A percentile compares a stretch with the other conserved stretches of the same genome.
phyloP scores from a whole-genome alignment of 2,888 invertebrate genomes.

The Cremastobaeus sp. region DNA sequence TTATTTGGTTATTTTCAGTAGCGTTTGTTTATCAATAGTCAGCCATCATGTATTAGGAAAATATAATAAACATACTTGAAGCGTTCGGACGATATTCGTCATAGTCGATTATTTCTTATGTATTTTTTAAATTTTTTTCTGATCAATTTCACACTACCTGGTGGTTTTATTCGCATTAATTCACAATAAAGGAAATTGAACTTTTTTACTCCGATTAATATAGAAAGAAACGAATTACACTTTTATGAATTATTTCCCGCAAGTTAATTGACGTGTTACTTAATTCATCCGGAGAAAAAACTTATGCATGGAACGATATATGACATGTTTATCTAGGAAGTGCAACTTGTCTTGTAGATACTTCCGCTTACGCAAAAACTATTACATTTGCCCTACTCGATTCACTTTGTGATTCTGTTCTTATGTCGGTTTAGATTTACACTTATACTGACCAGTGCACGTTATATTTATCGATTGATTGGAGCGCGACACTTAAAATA shows the following conservation, averaged over 20 bases:
- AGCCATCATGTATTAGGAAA: too few species aligned
- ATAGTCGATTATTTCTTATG: too few species aligned
- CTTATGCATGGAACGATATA: not conserved
- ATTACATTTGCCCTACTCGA: slow-evolving; percentile 3
- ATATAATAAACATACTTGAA: too few species aligned
- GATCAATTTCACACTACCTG: too few species aligned
- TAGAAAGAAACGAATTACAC: too few species aligned
- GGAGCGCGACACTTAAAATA: slow-evolving; percentile 12
- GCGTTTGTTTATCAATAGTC: too few species aligned
- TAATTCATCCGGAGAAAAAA: not conserved
- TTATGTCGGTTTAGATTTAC: slow-evolving; percentile 26
- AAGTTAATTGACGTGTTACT: not conserved
- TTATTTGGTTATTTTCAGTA: too few species aligned
- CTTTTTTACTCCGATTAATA: too few species aligned
- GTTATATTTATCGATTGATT: slow-evolving; percentile 22
- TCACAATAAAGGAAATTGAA: too few species aligned
- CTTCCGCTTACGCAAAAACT: slow-evolving; percentile 24
- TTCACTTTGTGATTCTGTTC: slow-evolving; percentile 16
- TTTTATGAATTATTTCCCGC: not conserved
- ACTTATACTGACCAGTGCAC: slow-evolving; percentile 8
- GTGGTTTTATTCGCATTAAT: too few species aligned
- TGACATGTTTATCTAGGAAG: slow-evolving; percentile 15
- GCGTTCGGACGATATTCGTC: too few species aligned
- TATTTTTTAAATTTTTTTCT: too few species aligned
- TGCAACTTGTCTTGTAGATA: slow-evolving; percentile 1